These are phyloP conservation scores for Microctonus brassicae DNA, from an alignment of 2,888 invertebrate species.

Conservation along the genomic window DNA sequence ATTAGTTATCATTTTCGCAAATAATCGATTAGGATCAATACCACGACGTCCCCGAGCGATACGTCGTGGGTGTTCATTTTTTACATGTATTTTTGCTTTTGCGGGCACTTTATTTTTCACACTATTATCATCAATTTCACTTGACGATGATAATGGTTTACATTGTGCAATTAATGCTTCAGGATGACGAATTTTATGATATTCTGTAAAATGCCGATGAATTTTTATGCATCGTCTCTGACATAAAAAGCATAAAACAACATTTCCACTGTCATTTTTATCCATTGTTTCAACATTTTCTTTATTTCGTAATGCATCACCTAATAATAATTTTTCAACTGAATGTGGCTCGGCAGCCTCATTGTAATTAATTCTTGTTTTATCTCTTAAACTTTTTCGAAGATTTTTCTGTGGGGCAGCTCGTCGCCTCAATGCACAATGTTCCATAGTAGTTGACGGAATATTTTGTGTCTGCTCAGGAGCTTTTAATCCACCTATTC, in stretches of 20 bases:
- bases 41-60: too few relatives aligned
- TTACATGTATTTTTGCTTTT: background rate
- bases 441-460: background rate
- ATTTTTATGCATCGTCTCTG: conserved; percentile 52
- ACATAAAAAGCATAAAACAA: conserved; percentile 56
- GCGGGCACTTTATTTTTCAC: background rate
- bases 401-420: background rate
- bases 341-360: background rate
- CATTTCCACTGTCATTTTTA: background rate
- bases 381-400: background rate
- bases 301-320: background rate
- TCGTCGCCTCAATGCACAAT: too few relatives aligned
- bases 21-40: background rate
- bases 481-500: background rate
- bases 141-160: background rate
- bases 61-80: background rate
- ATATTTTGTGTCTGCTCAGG: background rate
- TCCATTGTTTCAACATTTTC: background rate
- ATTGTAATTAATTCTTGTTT: background rate
- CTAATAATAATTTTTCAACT: background rate
- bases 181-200: conserved; percentile 61
- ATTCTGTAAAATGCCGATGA: conserved; percentile 56
- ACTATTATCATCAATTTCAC: background rate
- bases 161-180: conserved; percentile 41
- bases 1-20: background rate